Percentiles rank a stretch among this genome's conserved stretches.
These are phyloP conservation scores for Nyctalus aviator DNA, from an alignment of 2,797 vertebrate species.

Conservation along the genomic window DNA sequence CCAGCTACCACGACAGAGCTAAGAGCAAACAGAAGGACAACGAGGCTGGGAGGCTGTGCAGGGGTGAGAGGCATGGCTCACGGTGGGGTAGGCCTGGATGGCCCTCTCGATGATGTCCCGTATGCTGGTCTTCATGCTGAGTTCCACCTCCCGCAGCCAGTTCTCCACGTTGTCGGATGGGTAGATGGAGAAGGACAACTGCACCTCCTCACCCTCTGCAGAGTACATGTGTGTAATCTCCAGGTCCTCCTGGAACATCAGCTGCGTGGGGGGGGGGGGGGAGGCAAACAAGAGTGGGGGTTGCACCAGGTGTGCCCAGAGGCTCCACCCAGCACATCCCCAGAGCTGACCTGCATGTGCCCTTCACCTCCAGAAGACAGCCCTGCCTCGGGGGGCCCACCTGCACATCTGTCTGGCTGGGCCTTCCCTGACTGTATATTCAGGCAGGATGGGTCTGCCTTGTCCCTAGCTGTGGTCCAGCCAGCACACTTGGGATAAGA, in stretches of 20 bases:
- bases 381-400: neutral
- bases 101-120: constrained; percentile 91
- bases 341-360: neutral
- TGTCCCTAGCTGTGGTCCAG: neutral
- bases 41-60: neutral
- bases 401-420: neutral
- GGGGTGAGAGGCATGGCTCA: constrained; percentile 74
- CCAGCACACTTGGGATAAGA: neutral
- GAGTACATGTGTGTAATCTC: constrained; percentile 97
- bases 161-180: constrained; percentile 94
- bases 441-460: neutral
- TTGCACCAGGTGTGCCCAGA: neutral
- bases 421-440: neutral
- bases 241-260: constrained; percentile 94
- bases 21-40: neutral
- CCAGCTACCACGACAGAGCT: neutral
- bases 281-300: neutral
- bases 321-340: neutral
- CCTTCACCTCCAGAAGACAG: neutral
- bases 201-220: constrained; percentile 94
- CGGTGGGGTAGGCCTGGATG: constrained; percentile 90
- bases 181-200: constrained; percentile 87
- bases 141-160: constrained; percentile 94
- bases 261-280: constrained; percentile 84
- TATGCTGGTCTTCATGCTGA: constrained; percentile 93